Evolutionary conservation across 2,888 invertebrate genomes (phyloP), one percentile per base, ranked within the genome.

Genomic region (Tanypteryx hageni): DNA sequence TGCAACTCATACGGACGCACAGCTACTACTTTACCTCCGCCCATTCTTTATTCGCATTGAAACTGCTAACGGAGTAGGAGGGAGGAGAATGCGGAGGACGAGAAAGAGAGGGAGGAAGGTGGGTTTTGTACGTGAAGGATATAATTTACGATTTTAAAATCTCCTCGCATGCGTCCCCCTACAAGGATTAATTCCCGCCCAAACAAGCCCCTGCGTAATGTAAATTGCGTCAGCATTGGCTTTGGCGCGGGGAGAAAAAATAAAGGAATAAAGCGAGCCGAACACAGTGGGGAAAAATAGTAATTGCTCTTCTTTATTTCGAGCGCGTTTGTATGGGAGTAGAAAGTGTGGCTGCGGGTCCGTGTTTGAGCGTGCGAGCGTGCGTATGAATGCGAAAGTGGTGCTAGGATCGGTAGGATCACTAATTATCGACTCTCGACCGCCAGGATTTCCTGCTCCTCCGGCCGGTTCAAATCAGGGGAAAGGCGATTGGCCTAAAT

Each of bases 71-170:
- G n/a, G 4, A 18, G 10, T 68, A 68, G 68, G 5, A 22, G 13
- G n/a, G 68, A 68, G 5, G 7, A 11, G 68, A 22, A 68, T 68
- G 18, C 18, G 18, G 9, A 18, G 5, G 9, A 18, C n/a, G 13
- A 61, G 61, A 44, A 61, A 61, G 14, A 61, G 14, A 13, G 14
- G 61, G 18, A 13, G 13, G 61, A 61, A 44, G 9, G 59, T 14
- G 10, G 9, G 10, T 59, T 14, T 59, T 59, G 59, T 11, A 59
- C 9, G 10, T 9, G 76, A 7, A 0, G 76, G 22, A 9, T 76
- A 11, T 76, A 76, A 76, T 76, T 27, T 76, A 76, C 22, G 76
- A 76, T 76, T 76, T 76, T 76, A 22, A 76, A 76, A 76, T 76
- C 76, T 76, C 76, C 76, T 0, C 76, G 68, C 68, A 68, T 7